Percentiles rank a stretch among this genome's conserved stretches.
Conservation (phyloP, 2,113 vertebrate genomes). For the Seriola rivoliana region DNA sequence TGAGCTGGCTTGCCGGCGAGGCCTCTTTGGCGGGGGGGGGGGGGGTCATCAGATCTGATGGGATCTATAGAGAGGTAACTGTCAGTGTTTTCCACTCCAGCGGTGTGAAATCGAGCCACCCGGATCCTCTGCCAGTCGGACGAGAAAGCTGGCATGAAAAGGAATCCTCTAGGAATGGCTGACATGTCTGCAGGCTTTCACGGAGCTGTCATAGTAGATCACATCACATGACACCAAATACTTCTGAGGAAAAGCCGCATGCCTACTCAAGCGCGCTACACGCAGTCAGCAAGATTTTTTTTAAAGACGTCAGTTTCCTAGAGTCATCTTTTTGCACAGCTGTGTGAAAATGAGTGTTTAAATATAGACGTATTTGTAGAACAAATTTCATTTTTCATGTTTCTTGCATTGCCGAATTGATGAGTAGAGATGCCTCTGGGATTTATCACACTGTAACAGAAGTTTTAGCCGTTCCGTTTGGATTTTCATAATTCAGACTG, state of each 20-base stretch:
- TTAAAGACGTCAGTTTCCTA: not conserved
- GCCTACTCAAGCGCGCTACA: not conserved
- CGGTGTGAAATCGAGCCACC: conserved; percentile 61
- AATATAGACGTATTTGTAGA: not conserved
- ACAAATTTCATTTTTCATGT: not conserved
- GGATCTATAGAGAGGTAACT: not conserved
- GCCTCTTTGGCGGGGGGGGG: not conserved
- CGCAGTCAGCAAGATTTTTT: not conserved
- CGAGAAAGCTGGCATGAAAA: conserved; percentile 57
- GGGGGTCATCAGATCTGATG: conserved; percentile 33
- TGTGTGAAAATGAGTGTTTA: not conserved
- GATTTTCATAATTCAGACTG: conserved; percentile 36
- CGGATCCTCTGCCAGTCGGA: not conserved
- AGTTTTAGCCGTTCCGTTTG: conserved; percentile 6
- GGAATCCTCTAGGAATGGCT: conserved; percentile 59
- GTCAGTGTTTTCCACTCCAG: conserved; percentile 70
- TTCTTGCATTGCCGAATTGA: not conserved
- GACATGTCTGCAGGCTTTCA: conserved; percentile 39
- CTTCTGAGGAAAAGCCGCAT: not conserved
- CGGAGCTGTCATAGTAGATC: conserved; percentile 27
- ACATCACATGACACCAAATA: conserved; percentile 13
- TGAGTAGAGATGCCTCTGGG: not conserved
- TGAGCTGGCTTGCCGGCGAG: not conserved
- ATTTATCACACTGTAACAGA: conserved; percentile 16
- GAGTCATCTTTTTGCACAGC: conserved; percentile 19